A percentile compares a stretch with the other conserved stretches of the same genome.
Conservation (phyloP, 2,888 invertebrate species). For the Polietes domitor region DNA sequence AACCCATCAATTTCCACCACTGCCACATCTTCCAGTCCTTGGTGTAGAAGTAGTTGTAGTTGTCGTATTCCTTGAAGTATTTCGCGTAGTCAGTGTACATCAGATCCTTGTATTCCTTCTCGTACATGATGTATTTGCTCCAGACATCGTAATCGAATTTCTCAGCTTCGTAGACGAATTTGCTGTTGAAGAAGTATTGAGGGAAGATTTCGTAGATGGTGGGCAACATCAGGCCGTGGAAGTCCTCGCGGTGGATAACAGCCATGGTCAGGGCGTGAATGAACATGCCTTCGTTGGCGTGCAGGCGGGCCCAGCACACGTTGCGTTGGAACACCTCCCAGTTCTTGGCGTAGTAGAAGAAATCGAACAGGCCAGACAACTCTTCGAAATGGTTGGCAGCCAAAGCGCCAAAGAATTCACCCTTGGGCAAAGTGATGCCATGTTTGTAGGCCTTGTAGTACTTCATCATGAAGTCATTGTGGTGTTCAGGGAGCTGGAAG, state of each 20-base stretch:
- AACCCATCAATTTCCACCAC: slow-evolving; percentile 73
- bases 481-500: background rate
- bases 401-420: slow-evolving; percentile 82
- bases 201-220: slow-evolving; percentile 88
- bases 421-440: slow-evolving; percentile 82
- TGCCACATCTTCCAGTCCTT: slow-evolving; percentile 72
- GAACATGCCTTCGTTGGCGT: slow-evolving; percentile 86
- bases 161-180: slow-evolving; percentile 85
- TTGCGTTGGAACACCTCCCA: slow-evolving; percentile 87
- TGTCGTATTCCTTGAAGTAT: slow-evolving; percentile 44
- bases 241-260: slow-evolving; percentile 85
- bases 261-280: slow-evolving; percentile 84
- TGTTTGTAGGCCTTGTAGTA: slow-evolving; percentile 72
- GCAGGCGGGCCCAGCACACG: slow-evolving; percentile 85
- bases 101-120: slow-evolving; percentile 70
- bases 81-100: slow-evolving; percentile 65
- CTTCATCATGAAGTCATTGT: slow-evolving; percentile 68
- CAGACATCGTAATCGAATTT: slow-evolving; percentile 81
- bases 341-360: slow-evolving; percentile 87
- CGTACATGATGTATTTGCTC: slow-evolving; percentile 79
- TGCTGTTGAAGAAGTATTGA: slow-evolving; percentile 85
- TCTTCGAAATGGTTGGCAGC: slow-evolving; percentile 82
- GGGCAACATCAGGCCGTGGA: slow-evolving; percentile 85
- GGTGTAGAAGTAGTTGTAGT: slow-evolving; percentile 65
- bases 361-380: slow-evolving; percentile 83